Percentiles rank a stretch among this genome's conserved stretches.
These are phyloP conservation scores for Nomada hirtipes DNA, from an alignment of 2,888 invertebrate species.

Conservation along the genomic window DNA sequence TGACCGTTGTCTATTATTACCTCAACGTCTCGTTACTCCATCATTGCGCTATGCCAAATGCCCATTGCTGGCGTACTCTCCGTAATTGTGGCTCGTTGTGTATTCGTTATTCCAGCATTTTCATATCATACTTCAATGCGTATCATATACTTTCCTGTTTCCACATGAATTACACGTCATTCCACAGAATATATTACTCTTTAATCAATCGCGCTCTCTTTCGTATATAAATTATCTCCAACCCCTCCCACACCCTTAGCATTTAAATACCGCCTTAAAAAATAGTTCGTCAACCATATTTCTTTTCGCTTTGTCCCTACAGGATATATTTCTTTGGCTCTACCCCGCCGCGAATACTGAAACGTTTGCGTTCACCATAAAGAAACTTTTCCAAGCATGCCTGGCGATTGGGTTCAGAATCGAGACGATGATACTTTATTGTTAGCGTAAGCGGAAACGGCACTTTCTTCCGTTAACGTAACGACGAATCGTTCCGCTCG, in stretches of 20 bases:
- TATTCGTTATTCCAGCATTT: not conserved
- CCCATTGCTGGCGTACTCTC: too few relatives aligned
- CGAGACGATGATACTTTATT: not conserved
- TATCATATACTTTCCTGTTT: not conserved
- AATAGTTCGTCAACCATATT: not conserved
- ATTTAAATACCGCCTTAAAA: not conserved
- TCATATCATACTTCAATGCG: not conserved
- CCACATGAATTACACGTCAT: not conserved
- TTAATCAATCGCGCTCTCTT: not conserved
- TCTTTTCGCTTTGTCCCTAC: not conserved
- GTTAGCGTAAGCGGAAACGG: constrained; percentile 11
- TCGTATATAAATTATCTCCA: not conserved
- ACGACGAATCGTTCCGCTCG: constrained; percentile 44
- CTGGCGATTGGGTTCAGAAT: not conserved
- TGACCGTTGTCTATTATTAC: not conserved
- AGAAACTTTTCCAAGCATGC: not conserved
- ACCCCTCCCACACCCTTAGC: not conserved
- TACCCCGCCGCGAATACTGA: constrained; percentile 17
- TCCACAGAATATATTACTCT: not conserved
- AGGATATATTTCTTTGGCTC: constrained; percentile 15
- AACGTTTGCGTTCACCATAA: not conserved
- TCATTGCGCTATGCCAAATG: too few relatives aligned
- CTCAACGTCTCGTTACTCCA: not conserved
- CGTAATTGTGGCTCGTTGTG: too few relatives aligned
- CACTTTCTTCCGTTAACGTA: constrained; percentile 45